Percentiles rank a stretch among this genome's conserved stretches.
phyloP scores from a whole-genome alignment of 2,888 invertebrate species.

The Leptinotarsa haldemani region DNA sequence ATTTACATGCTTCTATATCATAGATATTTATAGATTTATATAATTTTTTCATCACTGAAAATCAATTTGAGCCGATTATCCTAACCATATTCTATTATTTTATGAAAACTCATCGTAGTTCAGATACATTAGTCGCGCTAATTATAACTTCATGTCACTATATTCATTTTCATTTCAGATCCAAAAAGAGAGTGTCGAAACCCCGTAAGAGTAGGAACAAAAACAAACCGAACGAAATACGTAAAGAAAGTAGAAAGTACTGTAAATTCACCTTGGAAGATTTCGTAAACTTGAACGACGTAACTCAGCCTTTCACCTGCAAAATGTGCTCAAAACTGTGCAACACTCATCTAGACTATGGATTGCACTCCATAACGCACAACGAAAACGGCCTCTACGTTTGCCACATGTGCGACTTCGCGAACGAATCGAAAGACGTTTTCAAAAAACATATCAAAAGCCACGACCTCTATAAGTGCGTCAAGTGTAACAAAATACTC shows the following conservation, averaged over 20 bases:
- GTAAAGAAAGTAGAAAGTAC: slow-evolving; percentile 12
- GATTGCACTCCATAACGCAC: slow-evolving; percentile 57
- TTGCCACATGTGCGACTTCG: slow-evolving; percentile 59
- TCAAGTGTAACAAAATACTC: slow-evolving; percentile 51
- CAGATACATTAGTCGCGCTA: background rate
- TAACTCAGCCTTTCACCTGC: slow-evolving; percentile 65
- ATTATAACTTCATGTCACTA: background rate
- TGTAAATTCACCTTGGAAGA: slow-evolving; percentile 11
- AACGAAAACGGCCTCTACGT: slow-evolving; percentile 54
- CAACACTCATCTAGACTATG: slow-evolving; percentile 60
- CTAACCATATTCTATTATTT: background rate
- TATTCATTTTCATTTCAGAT: slow-evolving; percentile 10
- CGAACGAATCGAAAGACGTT: slow-evolving; percentile 49
- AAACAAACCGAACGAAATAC: slow-evolving; percentile 2
- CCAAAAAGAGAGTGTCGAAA: slow-evolving; percentile 10
- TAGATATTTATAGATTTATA: no score
- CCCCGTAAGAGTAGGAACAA: slow-evolving; percentile 5
- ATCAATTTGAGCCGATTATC: background rate
- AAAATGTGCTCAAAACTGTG: slow-evolving; percentile 69
- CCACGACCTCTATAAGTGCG: slow-evolving; percentile 30
- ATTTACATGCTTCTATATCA: no score
- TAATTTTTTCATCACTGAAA: no score
- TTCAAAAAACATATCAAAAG: slow-evolving; percentile 55
- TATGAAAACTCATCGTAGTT: background rate
- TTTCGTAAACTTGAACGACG: slow-evolving; percentile 44